phyloP scores from a whole-genome alignment of 2,888 invertebrate species.

The Brenthis ino region DNA sequence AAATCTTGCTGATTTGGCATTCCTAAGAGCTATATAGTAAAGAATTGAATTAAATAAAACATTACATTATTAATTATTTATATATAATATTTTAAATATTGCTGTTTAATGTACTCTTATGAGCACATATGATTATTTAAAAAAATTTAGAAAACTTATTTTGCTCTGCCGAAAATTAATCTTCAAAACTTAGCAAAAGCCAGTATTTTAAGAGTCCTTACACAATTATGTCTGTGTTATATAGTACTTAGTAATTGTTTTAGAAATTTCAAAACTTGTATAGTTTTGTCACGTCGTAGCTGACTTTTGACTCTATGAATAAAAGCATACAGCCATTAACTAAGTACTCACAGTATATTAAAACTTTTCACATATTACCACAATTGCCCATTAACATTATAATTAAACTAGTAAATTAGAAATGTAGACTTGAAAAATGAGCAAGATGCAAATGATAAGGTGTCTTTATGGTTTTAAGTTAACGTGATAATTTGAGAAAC shows the following conservation, averaged over 20 bases:
- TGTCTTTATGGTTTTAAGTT: background rate
- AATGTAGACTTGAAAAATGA: constrained; percentile 23
- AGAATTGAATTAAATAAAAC: no score
- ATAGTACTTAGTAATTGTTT: background rate
- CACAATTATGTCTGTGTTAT: no score
- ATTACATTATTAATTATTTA: no score
- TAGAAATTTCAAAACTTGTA: background rate
- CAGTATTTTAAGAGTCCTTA: no score
- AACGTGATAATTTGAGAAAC: constrained; percentile 7
- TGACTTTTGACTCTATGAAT: background rate
- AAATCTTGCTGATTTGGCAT: no score
- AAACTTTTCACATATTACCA: constrained; percentile 29
- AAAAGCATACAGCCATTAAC: constrained; percentile 8
- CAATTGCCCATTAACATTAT: constrained; percentile 34
- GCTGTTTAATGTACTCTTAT: no score
- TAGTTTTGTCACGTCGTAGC: constrained; percentile 9
- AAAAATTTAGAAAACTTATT: no score
- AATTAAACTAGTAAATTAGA: constrained; percentile 35
- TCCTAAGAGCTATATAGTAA: no score
- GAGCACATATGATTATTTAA: no score
- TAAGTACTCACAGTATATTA: constrained; percentile 3
- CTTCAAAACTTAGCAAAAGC: no score
- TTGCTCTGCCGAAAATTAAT: no score
- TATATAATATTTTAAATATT: no score
- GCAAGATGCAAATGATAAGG: constrained; percentile 15